Base-by-base conservation (phyloP, 2,113 vertebrate genomes). In the Eurystomus gularis region DNA sequence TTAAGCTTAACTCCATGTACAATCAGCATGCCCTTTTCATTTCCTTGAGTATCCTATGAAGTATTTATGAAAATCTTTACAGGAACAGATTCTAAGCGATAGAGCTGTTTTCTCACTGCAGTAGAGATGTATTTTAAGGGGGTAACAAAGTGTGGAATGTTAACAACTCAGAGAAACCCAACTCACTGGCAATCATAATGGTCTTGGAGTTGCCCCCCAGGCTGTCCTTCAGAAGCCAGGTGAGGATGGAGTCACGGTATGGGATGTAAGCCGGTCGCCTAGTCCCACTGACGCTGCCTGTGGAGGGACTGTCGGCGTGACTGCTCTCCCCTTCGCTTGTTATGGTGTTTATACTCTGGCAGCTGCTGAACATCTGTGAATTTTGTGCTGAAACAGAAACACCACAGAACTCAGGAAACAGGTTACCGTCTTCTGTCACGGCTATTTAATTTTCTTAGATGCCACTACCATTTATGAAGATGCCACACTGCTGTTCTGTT, bases 201-300 rank as follows among this genome's bases (percentile, higher is more conserved):
- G 99, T 99, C 96, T 98, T 99, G 54, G 99, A 99, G 97, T 99
- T 99, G 82, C 99, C 99, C 2, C 99, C 99, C 42, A 99, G 98
- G 82, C 99, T 99, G 97, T 99, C 99, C 96, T 99, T 99, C 65
- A 99, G 98, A 51, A 99, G 98, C 99, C 99, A 99, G 73, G 99
- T 99, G 83, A 99, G 98, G 93, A 99, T 98, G 5, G 99, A 99
- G 96, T 99, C 99, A 29, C 99, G 98, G 97, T 99, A 99, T 1
- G 99, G 99, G 91, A 99, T 98, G 94, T 99, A 99, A 89, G 98
- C 99, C 7, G 98, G 98, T 16, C 98, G 98, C 39, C 98, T 98
- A 42, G 40, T 70, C 11, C 89, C 96, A 3, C 54, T 57, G 54
- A 65, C 2, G 19, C 93, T 80, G 84, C 98, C 96, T 19, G 97